These are phyloP conservation scores for Netelia fuscicornis DNA, from an alignment of 2,888 invertebrate genomes.

Conservation along the genomic window DNA sequence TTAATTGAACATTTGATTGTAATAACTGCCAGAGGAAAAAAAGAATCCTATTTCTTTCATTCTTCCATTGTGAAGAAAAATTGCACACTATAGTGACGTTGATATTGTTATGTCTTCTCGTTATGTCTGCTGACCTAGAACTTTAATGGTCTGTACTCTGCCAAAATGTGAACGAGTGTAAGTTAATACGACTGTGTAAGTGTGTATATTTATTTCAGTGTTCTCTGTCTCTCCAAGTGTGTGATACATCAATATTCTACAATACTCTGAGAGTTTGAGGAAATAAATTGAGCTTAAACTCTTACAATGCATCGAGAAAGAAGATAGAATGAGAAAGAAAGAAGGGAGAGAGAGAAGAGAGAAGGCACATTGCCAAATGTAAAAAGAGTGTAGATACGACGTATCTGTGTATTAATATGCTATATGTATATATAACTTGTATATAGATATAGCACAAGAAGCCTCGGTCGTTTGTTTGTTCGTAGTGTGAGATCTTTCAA, in stretches of 20 bases:
- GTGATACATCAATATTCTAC: conserved; percentile 33
- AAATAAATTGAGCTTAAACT: conserved; percentile 52
- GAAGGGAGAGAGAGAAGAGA: conserved; percentile 2
- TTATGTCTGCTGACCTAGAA: conserved; percentile 46
- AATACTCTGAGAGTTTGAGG: conserved; percentile 39
- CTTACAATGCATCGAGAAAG: conserved; percentile 28
- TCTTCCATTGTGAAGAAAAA: conserved; percentile 20
- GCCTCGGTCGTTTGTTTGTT: conserved; percentile 29
- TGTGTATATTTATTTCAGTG: conserved; percentile 17
- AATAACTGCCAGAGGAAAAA: background rate
- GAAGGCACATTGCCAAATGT: conserved; percentile 59
- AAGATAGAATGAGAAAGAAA: background rate
- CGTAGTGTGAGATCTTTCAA: conserved; percentile 49
- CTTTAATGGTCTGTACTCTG: conserved; percentile 42
- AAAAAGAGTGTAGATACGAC: conserved; percentile 45
- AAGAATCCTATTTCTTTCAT: background rate
- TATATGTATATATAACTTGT: conserved; percentile 9
- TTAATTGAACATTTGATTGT: background rate
- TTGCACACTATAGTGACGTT: background rate
- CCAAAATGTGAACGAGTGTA: conserved; percentile 31
- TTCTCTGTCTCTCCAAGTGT: conserved; percentile 1
- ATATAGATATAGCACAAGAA: conserved; percentile 23
- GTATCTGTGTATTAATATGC: conserved; percentile 1
- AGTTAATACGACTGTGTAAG: background rate
- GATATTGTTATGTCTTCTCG: conserved; percentile 18